Evolutionary conservation across 2,113 vertebrate genomes (phyloP).

Genomic region (rabbit (Oryctolagus cuniculus)): DNA sequence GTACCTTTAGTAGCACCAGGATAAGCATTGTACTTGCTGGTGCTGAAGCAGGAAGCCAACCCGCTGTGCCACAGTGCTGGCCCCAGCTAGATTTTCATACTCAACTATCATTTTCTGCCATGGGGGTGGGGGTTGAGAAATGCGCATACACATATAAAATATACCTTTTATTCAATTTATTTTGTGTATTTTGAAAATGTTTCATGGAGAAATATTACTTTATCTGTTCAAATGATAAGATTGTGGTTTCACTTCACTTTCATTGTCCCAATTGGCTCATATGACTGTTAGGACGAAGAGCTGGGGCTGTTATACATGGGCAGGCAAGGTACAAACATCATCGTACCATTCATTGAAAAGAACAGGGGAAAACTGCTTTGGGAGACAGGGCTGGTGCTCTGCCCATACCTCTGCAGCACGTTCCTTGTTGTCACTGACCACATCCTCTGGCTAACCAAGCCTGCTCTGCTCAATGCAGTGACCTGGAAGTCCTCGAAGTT

Average conservation of each 20-base stretch:
- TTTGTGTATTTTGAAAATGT: neutral
- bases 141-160: neutral
- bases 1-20: neutral
- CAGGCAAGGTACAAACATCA: neutral
- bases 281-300: neutral
- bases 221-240: neutral
- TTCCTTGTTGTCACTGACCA: no score
- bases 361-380: neutral
- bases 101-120: neutral
- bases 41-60: neutral
- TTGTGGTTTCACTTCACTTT: neutral
- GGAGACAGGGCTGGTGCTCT: neutral
- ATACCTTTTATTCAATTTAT: neutral
- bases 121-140: neutral
- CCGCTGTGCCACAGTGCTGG: no score
- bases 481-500: neutral
- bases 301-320: neutral
- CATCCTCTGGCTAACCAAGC: neutral
- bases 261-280: neutral
- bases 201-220: neutral
- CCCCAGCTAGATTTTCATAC: neutral
- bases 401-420: neutral
- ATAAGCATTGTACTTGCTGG: neutral
- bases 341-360: neutral
- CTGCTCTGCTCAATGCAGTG: neutral